These are phyloP conservation scores for Sebastes minor DNA, from an alignment of 2,797 vertebrate species.

Conservation along the genomic window DNA sequence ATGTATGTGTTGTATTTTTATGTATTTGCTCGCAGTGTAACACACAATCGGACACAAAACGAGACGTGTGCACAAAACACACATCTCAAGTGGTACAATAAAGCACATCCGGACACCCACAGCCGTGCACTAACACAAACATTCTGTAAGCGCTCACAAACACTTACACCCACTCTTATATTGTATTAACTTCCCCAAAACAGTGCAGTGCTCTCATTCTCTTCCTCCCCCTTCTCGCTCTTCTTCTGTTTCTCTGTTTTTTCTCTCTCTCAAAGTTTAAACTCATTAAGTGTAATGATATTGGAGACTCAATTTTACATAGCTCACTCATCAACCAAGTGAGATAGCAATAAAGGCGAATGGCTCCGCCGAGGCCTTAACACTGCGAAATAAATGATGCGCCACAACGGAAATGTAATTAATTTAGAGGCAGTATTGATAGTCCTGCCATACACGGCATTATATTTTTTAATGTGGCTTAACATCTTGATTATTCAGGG, in stretches of 20 bases:
- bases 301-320: constrained; percentile 97
- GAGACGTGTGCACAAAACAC: constrained; percentile 19
- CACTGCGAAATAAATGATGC: constrained; percentile 98
- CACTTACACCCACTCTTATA: constrained; percentile 74
- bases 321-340: constrained; percentile 96
- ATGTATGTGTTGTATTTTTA: constrained; percentile 17
- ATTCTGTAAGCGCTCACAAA: constrained; percentile 68
- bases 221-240: constrained; percentile 36
- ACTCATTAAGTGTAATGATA: constrained; percentile 96
- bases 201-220: constrained; percentile 49
- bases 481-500: constrained; percentile 93
- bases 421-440: constrained; percentile 99
- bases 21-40: constrained; percentile 17
- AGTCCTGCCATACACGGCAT: constrained; percentile 96
- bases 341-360: constrained; percentile 98
- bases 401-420: constrained; percentile 99
- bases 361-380: constrained; percentile 96
- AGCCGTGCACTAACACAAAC: constrained; percentile 72
- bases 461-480: constrained; percentile 98
- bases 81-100: constrained; percentile 60
- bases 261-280: constrained; percentile 87
- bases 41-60: constrained; percentile 24
- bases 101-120: constrained; percentile 73
- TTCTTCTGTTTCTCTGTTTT: constrained; percentile 69
- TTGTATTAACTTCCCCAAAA: constrained; percentile 75